Evolutionary conservation across 1,140 invertebrate genomes (phyloP).

Genomic region (Zaprionus nigranus): DNA sequence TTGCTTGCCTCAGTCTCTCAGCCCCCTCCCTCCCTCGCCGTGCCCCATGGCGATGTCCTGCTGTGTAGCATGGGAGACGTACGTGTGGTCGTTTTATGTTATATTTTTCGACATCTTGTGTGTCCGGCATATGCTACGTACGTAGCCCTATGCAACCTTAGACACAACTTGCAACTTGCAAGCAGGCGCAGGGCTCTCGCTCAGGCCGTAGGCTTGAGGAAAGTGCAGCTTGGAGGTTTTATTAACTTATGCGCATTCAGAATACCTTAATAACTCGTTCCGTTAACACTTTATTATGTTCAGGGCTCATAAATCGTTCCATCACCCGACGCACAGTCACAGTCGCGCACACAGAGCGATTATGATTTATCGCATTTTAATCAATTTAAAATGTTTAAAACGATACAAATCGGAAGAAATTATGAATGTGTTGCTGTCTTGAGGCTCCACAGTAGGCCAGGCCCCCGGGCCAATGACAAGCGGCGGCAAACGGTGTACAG

Average conservation of each 20-base stretch:
- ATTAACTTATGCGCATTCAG: constrained; percentile 82
- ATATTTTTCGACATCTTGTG: constrained; percentile 82
- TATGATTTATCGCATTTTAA: constrained; percentile 84
- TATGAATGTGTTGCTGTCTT: constrained; percentile 83
- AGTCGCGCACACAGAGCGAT: constrained; percentile 51
- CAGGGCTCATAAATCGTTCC: constrained; percentile 82
- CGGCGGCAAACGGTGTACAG: constrained; percentile 27
- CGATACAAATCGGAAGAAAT: constrained; percentile 83
- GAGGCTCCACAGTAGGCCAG: constrained; percentile 77
- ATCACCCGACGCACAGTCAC: constrained; percentile 54
- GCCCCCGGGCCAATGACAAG: constrained; percentile 47
- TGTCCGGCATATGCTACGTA: constrained; percentile 43
- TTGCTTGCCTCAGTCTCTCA: constrained; percentile 15
- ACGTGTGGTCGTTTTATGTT: constrained; percentile 83
- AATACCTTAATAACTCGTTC: constrained; percentile 84
- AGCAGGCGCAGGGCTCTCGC: background rate
- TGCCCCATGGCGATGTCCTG: constrained; percentile 56
- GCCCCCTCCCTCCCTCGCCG: constrained; percentile 8
- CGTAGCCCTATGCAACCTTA: constrained; percentile 62
- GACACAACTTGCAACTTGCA: constrained; percentile 41
- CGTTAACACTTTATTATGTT: constrained; percentile 84
- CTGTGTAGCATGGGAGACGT: constrained; percentile 82
- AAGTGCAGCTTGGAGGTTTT: constrained; percentile 63
- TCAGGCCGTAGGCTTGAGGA: constrained; percentile 26
- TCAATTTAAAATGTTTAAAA: constrained; percentile 84